A percentile compares a stretch with the other conserved stretches of the same genome.
These are phyloP conservation scores for Smittia sp. DNA, from an alignment of 2,888 invertebrate genomes.

Conservation along the genomic window DNA sequence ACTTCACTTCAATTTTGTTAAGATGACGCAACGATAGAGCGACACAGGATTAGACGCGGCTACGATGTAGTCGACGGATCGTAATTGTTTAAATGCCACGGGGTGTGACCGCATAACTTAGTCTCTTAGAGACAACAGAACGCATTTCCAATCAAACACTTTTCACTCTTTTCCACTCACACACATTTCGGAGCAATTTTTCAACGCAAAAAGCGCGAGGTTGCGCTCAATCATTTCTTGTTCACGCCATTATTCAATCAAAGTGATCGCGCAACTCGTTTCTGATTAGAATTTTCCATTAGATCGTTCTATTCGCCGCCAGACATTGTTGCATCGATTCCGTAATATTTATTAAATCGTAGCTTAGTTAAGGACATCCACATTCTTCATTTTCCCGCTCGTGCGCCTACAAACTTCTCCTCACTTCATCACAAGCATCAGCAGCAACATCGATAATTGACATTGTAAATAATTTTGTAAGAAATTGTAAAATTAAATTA, in stretches of 20 bases:
- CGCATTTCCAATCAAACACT: too few species aligned
- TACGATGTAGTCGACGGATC: not conserved
- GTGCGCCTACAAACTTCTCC: too few species aligned
- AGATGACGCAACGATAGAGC: too few species aligned
- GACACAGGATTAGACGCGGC: too few species aligned
- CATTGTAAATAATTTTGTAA: not conserved
- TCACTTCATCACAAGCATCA: not conserved
- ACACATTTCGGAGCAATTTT: not conserved
- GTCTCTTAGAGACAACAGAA: not conserved
- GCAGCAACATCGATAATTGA: not conserved
- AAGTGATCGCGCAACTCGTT: not conserved
- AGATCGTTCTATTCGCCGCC: not conserved
- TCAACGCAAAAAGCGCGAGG: not conserved
- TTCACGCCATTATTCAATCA: not conserved
- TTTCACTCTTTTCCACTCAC: not conserved
- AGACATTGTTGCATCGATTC: not conserved
- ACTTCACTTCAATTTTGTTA: too few species aligned
- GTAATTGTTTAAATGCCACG: not conserved
- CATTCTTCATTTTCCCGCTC: constrained; percentile 14
- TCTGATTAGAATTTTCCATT: constrained; percentile 15
- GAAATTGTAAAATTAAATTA: not conserved
- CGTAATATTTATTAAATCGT: constrained; percentile 26
- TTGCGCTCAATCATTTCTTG: too few species aligned
- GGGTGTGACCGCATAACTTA: not conserved
- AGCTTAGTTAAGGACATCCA: constrained; percentile 29